Evolutionary conservation across 2,113 vertebrate species (phyloP), one percentile per base, ranked within the genome.

Genomic region (Montifringilla adamsi): DNA sequence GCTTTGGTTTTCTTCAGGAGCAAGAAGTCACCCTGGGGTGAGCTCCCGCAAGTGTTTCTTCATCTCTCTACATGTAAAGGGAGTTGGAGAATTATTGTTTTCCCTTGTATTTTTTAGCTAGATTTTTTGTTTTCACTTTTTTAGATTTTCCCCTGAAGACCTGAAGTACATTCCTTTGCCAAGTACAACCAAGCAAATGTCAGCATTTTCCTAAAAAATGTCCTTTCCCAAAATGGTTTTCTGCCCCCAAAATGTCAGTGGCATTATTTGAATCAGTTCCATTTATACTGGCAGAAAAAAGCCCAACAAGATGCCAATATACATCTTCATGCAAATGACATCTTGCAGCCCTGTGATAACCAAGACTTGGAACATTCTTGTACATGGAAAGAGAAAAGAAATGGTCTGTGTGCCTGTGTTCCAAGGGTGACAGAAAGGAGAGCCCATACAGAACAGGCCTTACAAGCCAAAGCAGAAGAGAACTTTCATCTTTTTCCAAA

Each of bases 401-500:
- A 80, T 87, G 53, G 62, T n/a, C 59, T 28, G 23, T 86, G 58
- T 76, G 52, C 89, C 89, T 83, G 43, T 88, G 53, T 81, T 88
- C 3, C 0, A 41, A 69, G 81, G 88, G 67, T 76, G 89, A 95
- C 67, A 47, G 86, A 82, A 93, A 89, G 74, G 50, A 85, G 81
- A 92, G 55, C 55, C 87, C 41, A 35, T 33, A 70, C 50, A 93
- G 80, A 92, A 95, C 76, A 82, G 75, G 49, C 79, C 63, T 86
- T 56, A 39, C 47, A 84, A 86, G 70, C 78, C 91, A 80, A 78
- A 91, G 78, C 58, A 76, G 77, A 81, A 93, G 68, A 75, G 41
- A 93, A 69, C 86, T 96, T 96, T 97, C 93, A 94, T 96, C 87
- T 91, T 89, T 69, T 83, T 96, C 95, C 95, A 95, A 90, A 91